Conservation (phyloP, 2,113 vertebrate species). For the Brevimyrus niger region DNA sequence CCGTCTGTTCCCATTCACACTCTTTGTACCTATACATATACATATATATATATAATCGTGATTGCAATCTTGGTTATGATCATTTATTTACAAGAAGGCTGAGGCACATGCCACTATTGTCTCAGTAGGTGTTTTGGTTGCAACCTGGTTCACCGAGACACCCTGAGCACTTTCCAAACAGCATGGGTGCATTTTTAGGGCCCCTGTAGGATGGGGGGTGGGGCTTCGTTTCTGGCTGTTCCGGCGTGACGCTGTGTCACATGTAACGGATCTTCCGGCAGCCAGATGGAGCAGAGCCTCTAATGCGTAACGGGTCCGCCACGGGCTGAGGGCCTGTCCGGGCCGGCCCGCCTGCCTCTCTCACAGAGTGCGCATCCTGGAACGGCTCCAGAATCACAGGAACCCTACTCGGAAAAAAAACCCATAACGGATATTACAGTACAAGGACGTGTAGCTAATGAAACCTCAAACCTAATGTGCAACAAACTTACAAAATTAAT, state of each 20-base stretch:
- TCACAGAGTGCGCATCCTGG: not conserved
- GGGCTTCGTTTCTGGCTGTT: not conserved
- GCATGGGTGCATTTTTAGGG: not conserved
- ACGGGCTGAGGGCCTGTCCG: not conserved
- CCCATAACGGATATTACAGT: not conserved
- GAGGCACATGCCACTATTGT: not conserved
- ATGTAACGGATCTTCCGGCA: not conserved
- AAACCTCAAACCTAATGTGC: not conserved
- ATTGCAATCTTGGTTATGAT: not conserved
- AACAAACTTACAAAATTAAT: not conserved
- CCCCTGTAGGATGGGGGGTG: not conserved
- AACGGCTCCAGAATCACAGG: not conserved
- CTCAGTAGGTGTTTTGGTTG: not conserved
- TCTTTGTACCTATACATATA: not conserved
- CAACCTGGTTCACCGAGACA: rapidly evolving
- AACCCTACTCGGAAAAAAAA: not conserved
- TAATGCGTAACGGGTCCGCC: not conserved
- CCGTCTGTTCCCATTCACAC: not conserved
- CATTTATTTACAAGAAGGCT: not conserved
- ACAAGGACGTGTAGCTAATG: not conserved
- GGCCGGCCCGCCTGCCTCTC: not conserved
- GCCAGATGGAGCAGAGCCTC: not conserved
- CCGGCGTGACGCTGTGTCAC: not conserved
- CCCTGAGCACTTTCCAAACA: not conserved
- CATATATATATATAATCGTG: not conserved